phyloP scores from a whole-genome alignment of 2,797 vertebrate genomes.

The Sebastes minor region DNA sequence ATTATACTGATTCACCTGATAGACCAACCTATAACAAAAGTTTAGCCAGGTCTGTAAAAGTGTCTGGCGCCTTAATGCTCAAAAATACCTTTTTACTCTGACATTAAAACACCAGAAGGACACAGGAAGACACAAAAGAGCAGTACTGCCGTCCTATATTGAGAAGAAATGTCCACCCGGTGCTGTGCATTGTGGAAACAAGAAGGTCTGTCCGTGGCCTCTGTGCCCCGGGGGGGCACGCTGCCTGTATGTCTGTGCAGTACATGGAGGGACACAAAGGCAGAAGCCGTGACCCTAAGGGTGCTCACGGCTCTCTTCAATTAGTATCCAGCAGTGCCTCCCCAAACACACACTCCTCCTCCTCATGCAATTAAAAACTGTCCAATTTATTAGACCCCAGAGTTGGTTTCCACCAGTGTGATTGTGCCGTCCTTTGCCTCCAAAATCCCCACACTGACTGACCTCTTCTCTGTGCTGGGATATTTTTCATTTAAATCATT shows the following conservation, averaged over 20 bases:
- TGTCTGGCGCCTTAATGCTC: not conserved
- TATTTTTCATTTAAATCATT: conserved; percentile 91
- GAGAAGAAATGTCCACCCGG: not conserved
- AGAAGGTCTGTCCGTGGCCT: conserved; percentile 9
- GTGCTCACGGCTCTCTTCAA: conserved; percentile 60
- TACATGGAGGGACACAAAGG: conserved; percentile 51
- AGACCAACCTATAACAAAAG: not conserved
- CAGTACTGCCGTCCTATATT: not conserved
- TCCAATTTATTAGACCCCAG: conserved; percentile 88
- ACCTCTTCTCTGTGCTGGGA: conserved; percentile 75
- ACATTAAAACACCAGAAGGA: conserved; percentile 28
- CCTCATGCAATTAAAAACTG: conserved; percentile 84
- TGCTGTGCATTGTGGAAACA: conserved; percentile 16
- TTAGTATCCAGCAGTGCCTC: conserved; percentile 66
- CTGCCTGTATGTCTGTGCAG: conserved; percentile 36
- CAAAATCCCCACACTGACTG: conserved; percentile 39
- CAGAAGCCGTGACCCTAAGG: conserved; percentile 63
- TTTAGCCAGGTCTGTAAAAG: not conserved
- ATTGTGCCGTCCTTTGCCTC: conserved; percentile 7
- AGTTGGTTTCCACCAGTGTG: conserved; percentile 73
- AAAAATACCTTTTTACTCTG: conserved; percentile 15
- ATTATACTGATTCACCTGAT: not conserved
- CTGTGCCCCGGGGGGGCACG: conserved; percentile 20
- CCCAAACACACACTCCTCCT: conserved; percentile 39
- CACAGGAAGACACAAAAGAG: conserved; percentile 24